Evolutionary conservation across 2,113 vertebrate species (phyloP).

Genomic region (Balaeniceps rex): DNA sequence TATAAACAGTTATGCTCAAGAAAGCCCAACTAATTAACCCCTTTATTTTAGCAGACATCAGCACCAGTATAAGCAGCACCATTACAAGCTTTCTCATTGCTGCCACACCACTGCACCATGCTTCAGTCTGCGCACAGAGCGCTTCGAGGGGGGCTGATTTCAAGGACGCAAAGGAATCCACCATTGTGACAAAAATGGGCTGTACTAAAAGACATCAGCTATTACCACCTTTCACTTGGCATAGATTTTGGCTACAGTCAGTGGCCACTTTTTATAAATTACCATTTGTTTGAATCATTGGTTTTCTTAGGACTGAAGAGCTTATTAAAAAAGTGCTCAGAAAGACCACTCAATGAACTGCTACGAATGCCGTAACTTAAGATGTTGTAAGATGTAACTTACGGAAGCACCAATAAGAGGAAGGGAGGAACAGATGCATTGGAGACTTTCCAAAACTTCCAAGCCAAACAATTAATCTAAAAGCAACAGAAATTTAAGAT

Average conservation of each 20-base stretch:
- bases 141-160: background rate
- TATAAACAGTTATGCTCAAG: background rate
- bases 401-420: conserved; percentile 76
- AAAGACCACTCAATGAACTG: background rate
- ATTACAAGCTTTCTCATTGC: background rate
- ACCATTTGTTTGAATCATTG: background rate
- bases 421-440: conserved; percentile 66
- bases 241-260: background rate
- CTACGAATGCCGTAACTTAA: background rate
- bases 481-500: background rate
- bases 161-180: background rate
- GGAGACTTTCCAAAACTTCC: conserved; percentile 77
- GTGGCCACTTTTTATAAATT: background rate
- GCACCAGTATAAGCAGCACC: background rate
- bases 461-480: conserved; percentile 81
- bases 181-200: background rate
- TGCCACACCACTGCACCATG: background rate
- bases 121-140: background rate
- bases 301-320: background rate
- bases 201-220: background rate
- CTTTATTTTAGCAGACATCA: background rate
- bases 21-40: background rate
- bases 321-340: background rate
- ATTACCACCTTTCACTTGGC: background rate
- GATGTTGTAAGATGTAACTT: conserved; percentile 33